A percentile compares a stretch with the other conserved stretches of the same genome.
Evolutionary conservation across 2,113 vertebrate genomes (phyloP).

Genomic region (Bambusicola thoracicus): DNA sequence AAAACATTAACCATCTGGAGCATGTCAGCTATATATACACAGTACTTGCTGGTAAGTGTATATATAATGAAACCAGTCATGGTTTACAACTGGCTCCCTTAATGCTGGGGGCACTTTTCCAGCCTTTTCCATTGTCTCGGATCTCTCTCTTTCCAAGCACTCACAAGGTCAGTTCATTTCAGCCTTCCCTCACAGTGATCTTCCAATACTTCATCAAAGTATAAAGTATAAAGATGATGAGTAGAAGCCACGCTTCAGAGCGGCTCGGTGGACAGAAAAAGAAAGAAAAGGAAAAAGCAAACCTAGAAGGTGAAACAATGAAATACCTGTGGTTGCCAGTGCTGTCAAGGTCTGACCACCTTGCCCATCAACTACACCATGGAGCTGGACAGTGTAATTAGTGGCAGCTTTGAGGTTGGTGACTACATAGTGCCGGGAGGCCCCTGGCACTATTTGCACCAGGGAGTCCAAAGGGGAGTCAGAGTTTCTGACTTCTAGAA

Average conservation of each 20-base stretch:
- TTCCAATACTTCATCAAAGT: neutral
- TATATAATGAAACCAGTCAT: slow-evolving; percentile 59
- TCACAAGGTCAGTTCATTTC: neutral
- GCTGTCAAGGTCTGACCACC: slow-evolving; percentile 77
- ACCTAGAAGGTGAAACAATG: slow-evolving; percentile 38
- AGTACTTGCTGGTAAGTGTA: slow-evolving; percentile 30
- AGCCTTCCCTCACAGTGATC: neutral
- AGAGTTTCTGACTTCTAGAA: slow-evolving; percentile 87
- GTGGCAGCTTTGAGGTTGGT: slow-evolving; percentile 82
- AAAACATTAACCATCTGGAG: slow-evolving; percentile 3
- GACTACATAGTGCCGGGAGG: slow-evolving; percentile 74
- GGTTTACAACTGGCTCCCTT: slow-evolving; percentile 40
- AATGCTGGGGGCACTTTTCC: slow-evolving; percentile 53
- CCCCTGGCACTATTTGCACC: slow-evolving; percentile 75
- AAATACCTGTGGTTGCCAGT: slow-evolving; percentile 84
- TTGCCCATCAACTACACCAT: slow-evolving; percentile 78
- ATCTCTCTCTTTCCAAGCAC: neutral
- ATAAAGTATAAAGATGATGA: neutral
- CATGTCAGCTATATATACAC: slow-evolving; percentile 57
- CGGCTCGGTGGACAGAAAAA: slow-evolving; percentile 19
- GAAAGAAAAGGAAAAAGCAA: slow-evolving; percentile 13
- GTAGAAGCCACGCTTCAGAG: neutral
- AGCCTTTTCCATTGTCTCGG: slow-evolving; percentile 11
- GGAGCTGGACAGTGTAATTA: slow-evolving; percentile 84
- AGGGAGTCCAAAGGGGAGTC: slow-evolving; percentile 81